phyloP scores from a whole-genome alignment of 2,113 vertebrate species.

The Emydocephalus ijimae region DNA sequence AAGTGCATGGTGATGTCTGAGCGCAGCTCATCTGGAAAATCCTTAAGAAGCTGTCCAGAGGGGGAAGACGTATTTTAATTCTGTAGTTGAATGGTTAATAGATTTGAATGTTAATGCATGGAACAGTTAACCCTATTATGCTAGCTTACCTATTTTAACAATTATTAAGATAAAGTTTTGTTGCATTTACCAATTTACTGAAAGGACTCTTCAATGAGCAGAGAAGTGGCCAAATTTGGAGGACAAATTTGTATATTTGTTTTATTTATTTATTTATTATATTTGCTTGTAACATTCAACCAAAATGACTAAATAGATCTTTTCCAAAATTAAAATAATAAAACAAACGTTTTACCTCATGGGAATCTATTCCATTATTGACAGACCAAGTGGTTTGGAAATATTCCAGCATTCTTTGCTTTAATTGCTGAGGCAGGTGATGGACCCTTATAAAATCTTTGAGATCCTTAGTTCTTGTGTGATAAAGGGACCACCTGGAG shows the following conservation, averaged over 20 bases:
- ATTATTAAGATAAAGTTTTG: neutral
- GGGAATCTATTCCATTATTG: constrained; percentile 97
- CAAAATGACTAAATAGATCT: neutral
- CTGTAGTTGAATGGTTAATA: neutral
- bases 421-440: constrained; percentile 92
- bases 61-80: neutral
- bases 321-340: neutral
- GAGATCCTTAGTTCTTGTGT: constrained; percentile 95
- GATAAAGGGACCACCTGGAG: constrained; percentile 97
- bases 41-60: constrained; percentile 86
- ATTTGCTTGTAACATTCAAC: neutral
- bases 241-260: neutral
- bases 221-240: neutral
- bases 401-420: constrained; percentile 98
- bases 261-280: neutral
- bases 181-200: neutral
- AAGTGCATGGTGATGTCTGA: constrained; percentile 98
- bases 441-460: constrained; percentile 98
- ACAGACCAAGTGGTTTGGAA: constrained; percentile 99
- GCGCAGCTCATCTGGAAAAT: constrained; percentile 94
- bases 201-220: neutral
- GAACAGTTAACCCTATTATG: neutral
- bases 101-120: neutral
- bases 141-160: neutral
- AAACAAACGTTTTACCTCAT: constrained; percentile 78